phyloP scores from a whole-genome alignment of 1,140 invertebrate species.

The Riptortus pedestris region DNA sequence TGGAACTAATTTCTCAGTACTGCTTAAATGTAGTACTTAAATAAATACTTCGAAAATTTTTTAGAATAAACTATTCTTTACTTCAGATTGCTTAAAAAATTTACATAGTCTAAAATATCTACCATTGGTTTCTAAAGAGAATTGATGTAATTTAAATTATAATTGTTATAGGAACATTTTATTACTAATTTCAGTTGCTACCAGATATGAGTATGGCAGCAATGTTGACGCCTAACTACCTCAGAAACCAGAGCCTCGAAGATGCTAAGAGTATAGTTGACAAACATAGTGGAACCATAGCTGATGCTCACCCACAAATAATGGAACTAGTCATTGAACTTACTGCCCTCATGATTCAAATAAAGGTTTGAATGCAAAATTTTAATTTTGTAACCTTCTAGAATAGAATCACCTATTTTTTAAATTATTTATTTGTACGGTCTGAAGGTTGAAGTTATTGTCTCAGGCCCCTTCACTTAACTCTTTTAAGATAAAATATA shows the following conservation, averaged over 20 bases:
- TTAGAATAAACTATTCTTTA: too few species aligned
- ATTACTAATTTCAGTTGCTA: conserved; percentile 57
- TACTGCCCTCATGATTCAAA: conserved; percentile 82
- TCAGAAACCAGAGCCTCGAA: conserved; percentile 74
- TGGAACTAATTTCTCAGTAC: too few species aligned
- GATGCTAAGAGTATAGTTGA: conserved; percentile 73
- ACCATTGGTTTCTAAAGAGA: too few species aligned
- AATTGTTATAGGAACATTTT: too few species aligned
- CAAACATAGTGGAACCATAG: conserved; percentile 53
- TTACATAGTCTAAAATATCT: too few species aligned
- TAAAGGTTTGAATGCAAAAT: conserved; percentile 51
- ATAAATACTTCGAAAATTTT: too few species aligned
- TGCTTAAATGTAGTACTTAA: too few species aligned
- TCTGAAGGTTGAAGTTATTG: too few species aligned
- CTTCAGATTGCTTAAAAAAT: too few species aligned
- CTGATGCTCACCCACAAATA: conserved; percentile 43
- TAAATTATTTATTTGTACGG: conserved; percentile 21
- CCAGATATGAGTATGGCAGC: conserved; percentile 77
- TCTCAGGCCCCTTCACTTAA: too few species aligned
- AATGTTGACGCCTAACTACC: conserved; percentile 74
- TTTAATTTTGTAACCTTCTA: background rate
- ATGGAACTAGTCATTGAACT: conserved; percentile 75
- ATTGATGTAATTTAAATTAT: too few species aligned
- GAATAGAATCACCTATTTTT: background rate
- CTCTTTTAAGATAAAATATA: too few species aligned